phyloP scores from a whole-genome alignment of 2,888 invertebrate species.

The Lasius fuliginosus region DNA sequence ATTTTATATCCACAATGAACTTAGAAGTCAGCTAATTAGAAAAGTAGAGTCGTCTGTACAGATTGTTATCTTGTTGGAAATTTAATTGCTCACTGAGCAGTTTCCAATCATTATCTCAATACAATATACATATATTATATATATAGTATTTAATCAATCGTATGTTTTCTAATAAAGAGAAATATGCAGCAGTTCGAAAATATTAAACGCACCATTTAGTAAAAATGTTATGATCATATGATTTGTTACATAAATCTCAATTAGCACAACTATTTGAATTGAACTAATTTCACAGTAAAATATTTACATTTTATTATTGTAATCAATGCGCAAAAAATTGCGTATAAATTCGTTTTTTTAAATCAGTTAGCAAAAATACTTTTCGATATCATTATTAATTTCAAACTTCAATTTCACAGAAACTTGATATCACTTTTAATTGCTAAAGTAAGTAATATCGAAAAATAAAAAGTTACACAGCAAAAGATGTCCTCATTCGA shows the following conservation, averaged over 20 bases:
- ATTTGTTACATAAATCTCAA: not conserved
- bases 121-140: too few relatives aligned
- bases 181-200: not conserved
- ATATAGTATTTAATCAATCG: not conserved
- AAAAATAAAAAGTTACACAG: not conserved
- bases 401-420: not conserved
- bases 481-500: not conserved
- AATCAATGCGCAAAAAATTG: not conserved
- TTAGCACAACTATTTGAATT: not conserved
- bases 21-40: not conserved
- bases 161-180: not conserved
- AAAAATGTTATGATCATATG: not conserved
- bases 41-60: not conserved
- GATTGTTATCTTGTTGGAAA: too few relatives aligned
- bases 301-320: not conserved
- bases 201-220: not conserved
- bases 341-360: not conserved
- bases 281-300: not conserved
- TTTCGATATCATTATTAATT: not conserved
- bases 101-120: too few relatives aligned
- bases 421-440: not conserved
- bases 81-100: too few relatives aligned
- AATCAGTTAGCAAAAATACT: not conserved
- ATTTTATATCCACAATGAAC: not conserved
- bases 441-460: not conserved